Conservation (phyloP, 2,888 invertebrate genomes). For the Globia sparganii region DNA sequence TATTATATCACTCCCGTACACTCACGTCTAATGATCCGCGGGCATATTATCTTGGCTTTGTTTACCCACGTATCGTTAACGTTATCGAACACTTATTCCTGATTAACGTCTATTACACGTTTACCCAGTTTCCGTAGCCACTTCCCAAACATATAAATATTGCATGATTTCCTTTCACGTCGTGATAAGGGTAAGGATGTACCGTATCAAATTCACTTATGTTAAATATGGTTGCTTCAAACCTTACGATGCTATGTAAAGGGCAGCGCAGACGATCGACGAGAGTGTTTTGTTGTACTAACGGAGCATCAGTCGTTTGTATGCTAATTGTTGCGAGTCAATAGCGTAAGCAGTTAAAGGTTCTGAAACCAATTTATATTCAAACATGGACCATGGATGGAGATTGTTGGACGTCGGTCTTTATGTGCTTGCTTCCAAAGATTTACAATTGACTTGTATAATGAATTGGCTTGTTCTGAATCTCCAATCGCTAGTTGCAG, state of each 20-base stretch:
- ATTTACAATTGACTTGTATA: constrained; percentile 20
- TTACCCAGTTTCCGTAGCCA: constrained; percentile 64
- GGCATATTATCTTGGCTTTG: constrained; percentile 73
- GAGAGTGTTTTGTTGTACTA: constrained; percentile 34
- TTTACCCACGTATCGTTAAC: constrained; percentile 70
- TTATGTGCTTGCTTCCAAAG: constrained; percentile 17
- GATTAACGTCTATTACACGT: constrained; percentile 65
- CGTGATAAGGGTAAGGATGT: constrained; percentile 63
- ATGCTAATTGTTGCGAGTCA: constrained; percentile 43
- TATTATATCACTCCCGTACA: constrained; percentile 82
- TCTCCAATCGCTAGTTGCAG: constrained; percentile 1
- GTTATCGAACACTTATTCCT: constrained; percentile 67
- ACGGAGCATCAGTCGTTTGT: constrained; percentile 40
- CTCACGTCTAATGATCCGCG: constrained; percentile 85
- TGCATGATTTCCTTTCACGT: constrained; percentile 66
- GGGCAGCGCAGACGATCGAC: constrained; percentile 13
- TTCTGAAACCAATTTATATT: constrained; percentile 35
- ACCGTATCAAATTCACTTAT: constrained; percentile 55
- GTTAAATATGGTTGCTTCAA: constrained; percentile 43
- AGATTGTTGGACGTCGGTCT: constrained; percentile 21
- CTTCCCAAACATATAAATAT: constrained; percentile 66
- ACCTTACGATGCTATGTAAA: constrained; percentile 16
- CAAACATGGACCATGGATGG: constrained; percentile 17
- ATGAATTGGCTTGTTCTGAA: constrained; percentile 9
- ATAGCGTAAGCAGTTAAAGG: constrained; percentile 35